Conservation (phyloP, 1,140 invertebrate species). For the Megathymus violae region DNA sequence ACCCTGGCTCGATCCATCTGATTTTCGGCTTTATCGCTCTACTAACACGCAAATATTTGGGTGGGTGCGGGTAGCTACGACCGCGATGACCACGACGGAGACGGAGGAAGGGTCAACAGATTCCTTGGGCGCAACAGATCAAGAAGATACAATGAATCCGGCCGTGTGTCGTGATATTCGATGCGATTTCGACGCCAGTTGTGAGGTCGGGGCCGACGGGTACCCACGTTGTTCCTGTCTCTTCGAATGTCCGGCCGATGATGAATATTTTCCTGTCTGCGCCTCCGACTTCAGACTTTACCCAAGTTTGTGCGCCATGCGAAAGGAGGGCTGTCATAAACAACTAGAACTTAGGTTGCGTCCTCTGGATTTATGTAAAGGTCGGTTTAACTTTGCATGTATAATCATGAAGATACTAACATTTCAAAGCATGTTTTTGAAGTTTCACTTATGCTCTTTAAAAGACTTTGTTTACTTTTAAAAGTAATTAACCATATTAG, state of each 20-base stretch:
- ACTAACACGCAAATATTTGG: conserved; percentile 83
- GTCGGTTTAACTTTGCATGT: conserved; percentile 71
- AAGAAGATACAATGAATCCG: conserved; percentile 80
- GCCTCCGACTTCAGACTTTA: conserved; percentile 93
- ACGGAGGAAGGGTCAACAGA: conserved; percentile 68
- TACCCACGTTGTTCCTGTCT: conserved; percentile 91
- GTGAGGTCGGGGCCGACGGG: conserved; percentile 89
- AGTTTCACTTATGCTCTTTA: no score
- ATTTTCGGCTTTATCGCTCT: conserved; percentile 78
- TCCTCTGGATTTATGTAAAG: conserved; percentile 92
- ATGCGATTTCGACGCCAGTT: conserved; percentile 93
- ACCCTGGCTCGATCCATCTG: conserved; percentile 73
- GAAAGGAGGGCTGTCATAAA: conserved; percentile 92
- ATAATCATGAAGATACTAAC: no score
- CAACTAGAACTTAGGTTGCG: conserved; percentile 91
- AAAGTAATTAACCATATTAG: no score
- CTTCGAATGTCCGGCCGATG: conserved; percentile 87
- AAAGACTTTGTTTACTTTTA: no score
- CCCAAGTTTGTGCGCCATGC: conserved; percentile 93
- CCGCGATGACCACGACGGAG: conserved; percentile 76
- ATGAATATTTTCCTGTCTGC: conserved; percentile 89
- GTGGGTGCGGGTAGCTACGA: conserved; percentile 72
- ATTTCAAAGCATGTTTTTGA: no score
- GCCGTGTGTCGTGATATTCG: conserved; percentile 91
- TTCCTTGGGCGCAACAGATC: conserved; percentile 60